These are phyloP conservation scores for Girardinichthys multiradiatus DNA, from an alignment of 2,113 vertebrate genomes.

Conservation along the genomic window DNA sequence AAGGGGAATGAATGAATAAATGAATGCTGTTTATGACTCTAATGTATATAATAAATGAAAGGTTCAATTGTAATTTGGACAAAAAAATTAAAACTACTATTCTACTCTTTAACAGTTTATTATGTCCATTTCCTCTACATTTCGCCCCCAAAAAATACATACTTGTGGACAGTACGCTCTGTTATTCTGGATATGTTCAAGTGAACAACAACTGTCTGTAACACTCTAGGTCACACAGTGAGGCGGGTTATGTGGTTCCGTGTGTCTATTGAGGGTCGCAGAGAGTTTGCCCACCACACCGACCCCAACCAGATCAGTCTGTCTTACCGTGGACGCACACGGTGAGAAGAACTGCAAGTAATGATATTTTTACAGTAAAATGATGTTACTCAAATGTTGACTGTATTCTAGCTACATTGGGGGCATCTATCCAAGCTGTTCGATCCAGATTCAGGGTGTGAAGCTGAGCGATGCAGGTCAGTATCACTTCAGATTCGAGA, in stretches of 20 bases:
- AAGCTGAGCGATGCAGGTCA: constrained; percentile 78
- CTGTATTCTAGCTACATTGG: constrained; percentile 66
- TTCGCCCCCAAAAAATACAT: background rate
- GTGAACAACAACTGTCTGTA: background rate
- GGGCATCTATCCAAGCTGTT: constrained; percentile 74
- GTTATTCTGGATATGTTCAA: background rate
- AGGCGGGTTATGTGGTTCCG: constrained; percentile 81
- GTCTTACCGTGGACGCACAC: constrained; percentile 74
- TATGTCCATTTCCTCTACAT: too few species aligned
- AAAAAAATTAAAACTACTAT: too few species aligned
- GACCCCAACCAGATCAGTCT: constrained; percentile 73
- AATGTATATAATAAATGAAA: too few species aligned
- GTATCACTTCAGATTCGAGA: constrained; percentile 83
- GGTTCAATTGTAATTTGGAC: too few species aligned
- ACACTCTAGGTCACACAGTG: constrained; percentile 69
- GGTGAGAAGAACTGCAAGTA: constrained; percentile 47
- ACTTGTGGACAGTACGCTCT: too few species aligned
- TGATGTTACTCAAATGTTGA: background rate
- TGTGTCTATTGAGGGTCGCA: constrained; percentile 71
- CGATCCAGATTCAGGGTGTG: constrained; percentile 74
- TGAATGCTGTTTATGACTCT: background rate
- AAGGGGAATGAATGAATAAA: too few species aligned
- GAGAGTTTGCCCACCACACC: constrained; percentile 76
- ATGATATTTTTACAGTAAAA: background rate
- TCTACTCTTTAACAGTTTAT: too few species aligned